Conservation (phyloP, 2,888 invertebrate species). For the Leuctra nigra region DNA sequence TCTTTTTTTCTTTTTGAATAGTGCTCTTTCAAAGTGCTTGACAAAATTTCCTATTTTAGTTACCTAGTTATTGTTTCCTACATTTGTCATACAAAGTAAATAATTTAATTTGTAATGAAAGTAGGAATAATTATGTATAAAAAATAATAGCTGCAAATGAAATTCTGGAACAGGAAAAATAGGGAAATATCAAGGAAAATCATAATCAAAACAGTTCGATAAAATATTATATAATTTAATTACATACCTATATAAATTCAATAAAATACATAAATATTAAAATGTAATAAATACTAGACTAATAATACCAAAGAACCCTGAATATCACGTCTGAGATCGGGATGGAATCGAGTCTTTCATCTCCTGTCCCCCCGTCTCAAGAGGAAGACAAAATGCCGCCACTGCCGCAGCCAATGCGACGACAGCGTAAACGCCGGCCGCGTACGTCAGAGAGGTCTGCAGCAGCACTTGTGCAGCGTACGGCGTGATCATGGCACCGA, state of each 20-base stretch:
- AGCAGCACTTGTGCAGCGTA: conserved; percentile 87
- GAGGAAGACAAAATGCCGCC: conserved; percentile 73
- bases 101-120: no score
- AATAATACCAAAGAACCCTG: background rate
- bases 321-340: background rate
- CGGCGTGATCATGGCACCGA: conserved; percentile 91
- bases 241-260: background rate
- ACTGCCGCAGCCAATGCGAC: conserved; percentile 68
- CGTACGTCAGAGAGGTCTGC: conserved; percentile 63
- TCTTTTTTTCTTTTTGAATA: no score
- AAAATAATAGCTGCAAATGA: background rate
- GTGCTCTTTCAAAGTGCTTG: no score
- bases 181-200: no score
- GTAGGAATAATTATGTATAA: background rate
- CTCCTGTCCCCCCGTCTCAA: conserved; percentile 75
- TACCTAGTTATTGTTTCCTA: no score
- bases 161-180: no score
- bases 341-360: conserved; percentile 44
- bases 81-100: no score
- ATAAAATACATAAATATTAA: no score
- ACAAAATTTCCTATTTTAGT: no score
- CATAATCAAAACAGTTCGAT: no score
- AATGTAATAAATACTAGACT: background rate
- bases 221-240: background rate
- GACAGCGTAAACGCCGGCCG: conserved; percentile 69